phyloP scores from a whole-genome alignment of 1,140 invertebrate genomes.

The Drosophila rufa region DNA sequence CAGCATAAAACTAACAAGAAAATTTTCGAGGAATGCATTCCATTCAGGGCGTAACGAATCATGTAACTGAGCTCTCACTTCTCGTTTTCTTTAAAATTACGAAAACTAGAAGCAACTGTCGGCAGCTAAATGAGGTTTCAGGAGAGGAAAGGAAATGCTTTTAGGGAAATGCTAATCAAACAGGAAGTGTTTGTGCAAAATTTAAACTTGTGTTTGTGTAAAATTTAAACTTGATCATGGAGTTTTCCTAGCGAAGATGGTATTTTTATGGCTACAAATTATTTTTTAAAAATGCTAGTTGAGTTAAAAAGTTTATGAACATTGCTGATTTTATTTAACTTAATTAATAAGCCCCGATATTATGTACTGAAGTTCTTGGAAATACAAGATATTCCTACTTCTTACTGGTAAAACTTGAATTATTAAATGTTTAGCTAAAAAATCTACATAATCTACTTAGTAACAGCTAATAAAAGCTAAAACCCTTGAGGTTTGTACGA shows the following conservation, averaged over 20 bases:
- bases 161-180: constrained; percentile 32
- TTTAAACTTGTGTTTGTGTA: not conserved
- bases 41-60: constrained; percentile 48
- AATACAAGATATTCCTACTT: no score
- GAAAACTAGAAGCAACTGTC: constrained; percentile 15
- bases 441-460: no score
- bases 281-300: not conserved
- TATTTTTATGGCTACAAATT: not conserved
- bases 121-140: constrained; percentile 13
- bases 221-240: not conserved
- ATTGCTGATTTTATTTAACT: not conserved
- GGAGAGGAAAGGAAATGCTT: constrained; percentile 18
- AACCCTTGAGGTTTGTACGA: no score
- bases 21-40: constrained; percentile 22
- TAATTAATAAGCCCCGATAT: not conserved
- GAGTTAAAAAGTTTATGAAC: not conserved
- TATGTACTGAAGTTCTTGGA: not conserved
- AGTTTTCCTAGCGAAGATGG: not conserved
- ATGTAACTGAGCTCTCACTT: constrained; percentile 20
- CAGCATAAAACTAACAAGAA: constrained; percentile 45
- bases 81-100: constrained; percentile 39
- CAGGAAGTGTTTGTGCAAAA: constrained; percentile 3
- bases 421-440: no score
- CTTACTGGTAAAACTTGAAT: no score
- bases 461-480: no score